Base-by-base conservation (phyloP, 2,888 invertebrate species). In the Dorcus parallelipipedus region DNA sequence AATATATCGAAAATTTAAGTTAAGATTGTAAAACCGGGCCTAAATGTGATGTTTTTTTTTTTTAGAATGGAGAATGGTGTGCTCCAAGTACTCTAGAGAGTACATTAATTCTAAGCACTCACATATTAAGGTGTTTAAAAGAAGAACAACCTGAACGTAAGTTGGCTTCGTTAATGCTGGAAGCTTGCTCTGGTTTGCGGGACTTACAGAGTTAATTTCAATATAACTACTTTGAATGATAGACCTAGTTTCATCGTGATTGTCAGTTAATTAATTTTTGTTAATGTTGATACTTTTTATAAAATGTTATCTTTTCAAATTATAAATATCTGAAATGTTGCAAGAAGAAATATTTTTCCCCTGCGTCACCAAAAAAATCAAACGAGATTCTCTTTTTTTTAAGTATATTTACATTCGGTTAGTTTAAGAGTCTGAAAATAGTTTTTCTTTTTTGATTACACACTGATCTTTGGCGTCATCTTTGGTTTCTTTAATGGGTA, bases 141-240 rank as follows among this genome's bases (percentile, higher is more conserved):
- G 75, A 76, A 59, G 74, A 76, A 41, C 74, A 80, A 56, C 66
- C 70, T 43, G 76, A 79, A 52, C 68, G 79, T 54, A 78, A 78
- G 65, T 73, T 81, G 56, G 81, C 80, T 7, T 76, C 75, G 53
- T 77, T 80, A 71, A 76, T 83, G 73, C 76, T 79, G 64, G 82
- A 83, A 62, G 81, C 82, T 4, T 81, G 81, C 65, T 65, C 66
- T 20, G 73, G 71, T 9, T 68, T 79, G 53, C 70, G 73, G 63
- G 71, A 69, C 50, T 63, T 70, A 59, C 58, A 63, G 43, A 67
- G 64, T 61, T 64, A 66, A 59, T 61, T 42, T 5, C 3, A 33
- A 33, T 33, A 33, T 33, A 14, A 14, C 14, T 14, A 6, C 26
- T 7, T 33, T 33, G 26, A 33, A 7, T 4, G 26, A 6, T 33